Conservation (phyloP, 2,888 invertebrate species). For the Tetragonula carbonaria region DNA sequence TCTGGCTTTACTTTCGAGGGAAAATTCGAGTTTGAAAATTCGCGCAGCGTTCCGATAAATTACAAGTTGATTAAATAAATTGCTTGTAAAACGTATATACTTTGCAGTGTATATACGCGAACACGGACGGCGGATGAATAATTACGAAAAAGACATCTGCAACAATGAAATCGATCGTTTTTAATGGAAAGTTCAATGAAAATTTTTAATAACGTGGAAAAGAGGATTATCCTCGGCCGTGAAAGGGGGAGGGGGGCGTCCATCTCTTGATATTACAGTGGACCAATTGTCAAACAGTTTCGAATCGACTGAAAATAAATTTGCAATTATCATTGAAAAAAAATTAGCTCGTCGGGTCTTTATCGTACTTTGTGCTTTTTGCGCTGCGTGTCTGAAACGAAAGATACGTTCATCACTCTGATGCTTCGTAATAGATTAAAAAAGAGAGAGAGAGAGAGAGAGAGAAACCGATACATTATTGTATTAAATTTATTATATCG, state of each 20-base stretch:
- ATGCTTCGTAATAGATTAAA: not conserved
- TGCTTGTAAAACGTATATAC: not conserved
- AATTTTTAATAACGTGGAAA: not conserved
- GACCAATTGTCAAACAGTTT: not conserved
- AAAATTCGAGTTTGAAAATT: not conserved
- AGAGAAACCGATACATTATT: not conserved
- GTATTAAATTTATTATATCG: not conserved
- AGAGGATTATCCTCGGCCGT: not conserved
- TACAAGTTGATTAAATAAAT: constrained; percentile 5
- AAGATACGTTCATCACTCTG: not conserved
- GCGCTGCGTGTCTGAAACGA: not conserved
- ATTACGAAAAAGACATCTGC: not conserved
- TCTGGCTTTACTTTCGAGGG: not conserved
- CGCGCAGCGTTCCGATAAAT: not conserved
- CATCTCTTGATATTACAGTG: not conserved
- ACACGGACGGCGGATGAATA: not conserved
- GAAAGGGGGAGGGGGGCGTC: too few species aligned
- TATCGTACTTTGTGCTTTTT: not conserved
- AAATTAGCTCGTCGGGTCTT: not conserved
- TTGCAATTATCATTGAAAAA: not conserved
- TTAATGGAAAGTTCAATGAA: not conserved
- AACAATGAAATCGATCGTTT: not conserved
- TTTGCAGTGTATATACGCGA: not conserved
- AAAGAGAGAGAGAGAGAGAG: not conserved
- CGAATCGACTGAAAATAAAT: not conserved